Base-by-base conservation (phyloP, 2,113 vertebrate genomes). In the Limanda limanda region DNA sequence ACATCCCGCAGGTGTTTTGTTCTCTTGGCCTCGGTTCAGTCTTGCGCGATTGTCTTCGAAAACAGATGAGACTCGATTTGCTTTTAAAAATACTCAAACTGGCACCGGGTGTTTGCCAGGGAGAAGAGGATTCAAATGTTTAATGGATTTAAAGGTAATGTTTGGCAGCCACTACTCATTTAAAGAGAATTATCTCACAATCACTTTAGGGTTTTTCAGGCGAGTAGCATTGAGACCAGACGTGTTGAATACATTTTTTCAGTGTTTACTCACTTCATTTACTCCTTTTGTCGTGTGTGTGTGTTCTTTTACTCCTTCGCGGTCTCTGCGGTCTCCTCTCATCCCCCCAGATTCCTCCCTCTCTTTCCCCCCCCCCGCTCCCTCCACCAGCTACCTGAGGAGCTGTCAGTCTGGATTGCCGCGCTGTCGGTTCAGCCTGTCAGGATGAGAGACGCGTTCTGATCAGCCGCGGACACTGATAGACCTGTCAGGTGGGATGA, bases 401-500 rank as follows among this genome's bases (percentile, higher is more conserved):
- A 92, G 78, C 89, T 94, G 94, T 95, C 94, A 94, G 75, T 86
- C 86, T 83, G 89, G 87, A 94, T 94, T 77, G 83, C 72, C 1
- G 51, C 13, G 58, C 88, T 83, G 88, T 89, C 86, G 65, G 79
- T 87, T 91, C 83, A 83, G 74, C 81, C 92, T 94, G 92, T 94
- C 91, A 92, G 81, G 76, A 80, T 90, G 89, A 85, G 82, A 84
- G 90, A 92, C 79, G 62, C 72, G 81, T 84, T 84, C 75, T 83
- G 87, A 92, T 91, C 85, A 77, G 88, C 89, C 70, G 84, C 79
- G 84, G 89, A 91, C 89, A 81, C 92, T 92, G 93, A 92, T 92
- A 92, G 90, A 93, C 90, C 91, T 94, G 93, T 94, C 94, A 91
- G 90, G 84, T 88, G 83, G 82, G 91, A 89, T 95, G 91, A 95